These are phyloP conservation scores for Eurois occulta DNA, from an alignment of 2,888 invertebrate genomes.

Conservation along the genomic window DNA sequence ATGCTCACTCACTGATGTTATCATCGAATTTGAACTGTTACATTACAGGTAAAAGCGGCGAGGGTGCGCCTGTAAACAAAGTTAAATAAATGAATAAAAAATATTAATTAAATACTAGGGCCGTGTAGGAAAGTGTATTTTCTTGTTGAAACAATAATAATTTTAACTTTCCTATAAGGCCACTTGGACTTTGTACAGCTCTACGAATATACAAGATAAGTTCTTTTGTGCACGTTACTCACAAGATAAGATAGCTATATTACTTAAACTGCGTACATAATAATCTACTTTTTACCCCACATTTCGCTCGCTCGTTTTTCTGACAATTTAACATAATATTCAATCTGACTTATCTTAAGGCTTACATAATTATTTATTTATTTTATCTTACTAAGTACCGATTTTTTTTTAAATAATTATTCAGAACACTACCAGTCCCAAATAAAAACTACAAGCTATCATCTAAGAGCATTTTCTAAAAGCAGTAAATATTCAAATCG, in stretches of 20 bases:
- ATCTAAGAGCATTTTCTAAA: conserved; percentile 21
- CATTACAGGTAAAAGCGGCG: not conserved
- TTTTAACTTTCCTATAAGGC: not conserved
- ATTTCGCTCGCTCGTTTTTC: conserved; percentile 27
- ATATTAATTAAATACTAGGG: not conserved
- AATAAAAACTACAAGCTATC: conserved; percentile 30
- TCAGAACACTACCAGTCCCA: conserved; percentile 17
- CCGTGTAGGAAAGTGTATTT: not conserved
- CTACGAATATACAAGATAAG: conserved; percentile 26
- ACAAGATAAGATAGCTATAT: conserved; percentile 13
- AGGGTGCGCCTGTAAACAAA: not conserved
- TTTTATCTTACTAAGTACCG: conserved; percentile 9
- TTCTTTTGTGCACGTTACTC: conserved; percentile 45
- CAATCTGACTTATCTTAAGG: not conserved
- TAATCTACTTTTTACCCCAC: conserved; percentile 38
- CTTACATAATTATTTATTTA: not conserved
- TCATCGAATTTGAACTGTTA: not conserved
- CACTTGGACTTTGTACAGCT: conserved; percentile 19
- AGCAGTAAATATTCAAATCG: conserved; percentile 7
- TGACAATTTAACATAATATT: conserved; percentile 13
- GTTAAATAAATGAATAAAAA: not conserved
- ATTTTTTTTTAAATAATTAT: not conserved
- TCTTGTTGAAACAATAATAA: not conserved
- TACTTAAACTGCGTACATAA: not conserved
- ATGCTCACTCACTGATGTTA: not conserved